phyloP scores from a whole-genome alignment of 2,888 invertebrate genomes.

The Hedychridium roseum region DNA sequence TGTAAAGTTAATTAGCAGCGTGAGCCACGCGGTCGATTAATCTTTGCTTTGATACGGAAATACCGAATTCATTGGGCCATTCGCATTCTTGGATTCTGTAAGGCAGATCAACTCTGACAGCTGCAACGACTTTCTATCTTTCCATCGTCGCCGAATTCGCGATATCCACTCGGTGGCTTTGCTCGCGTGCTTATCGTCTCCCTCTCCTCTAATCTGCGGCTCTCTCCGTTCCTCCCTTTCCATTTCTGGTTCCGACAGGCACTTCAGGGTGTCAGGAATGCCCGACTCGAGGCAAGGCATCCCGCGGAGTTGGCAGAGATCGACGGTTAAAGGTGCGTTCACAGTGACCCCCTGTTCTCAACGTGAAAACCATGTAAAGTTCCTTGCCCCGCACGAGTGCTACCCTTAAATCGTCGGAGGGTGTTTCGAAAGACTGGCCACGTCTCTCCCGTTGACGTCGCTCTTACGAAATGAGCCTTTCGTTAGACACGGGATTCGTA shows the following conservation, averaged over 20 bases:
- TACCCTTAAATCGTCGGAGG: too few relatives aligned
- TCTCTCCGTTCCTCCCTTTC: constrained; percentile 30
- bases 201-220: constrained; percentile 3
- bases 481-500: too few relatives aligned
- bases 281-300: constrained; percentile 43
- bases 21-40: too few relatives aligned
- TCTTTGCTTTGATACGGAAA: too few relatives aligned
- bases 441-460: too few relatives aligned
- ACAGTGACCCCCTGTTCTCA: constrained; percentile 27
- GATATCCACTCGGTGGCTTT: constrained; percentile 8
- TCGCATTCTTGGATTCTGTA: not conserved
- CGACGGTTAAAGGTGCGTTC: constrained; percentile 38
- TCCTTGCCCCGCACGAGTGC: too few relatives aligned
- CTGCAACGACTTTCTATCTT: too few relatives aligned
- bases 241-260: constrained; percentile 47
- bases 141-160: constrained; percentile 20
- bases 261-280: constrained; percentile 48
- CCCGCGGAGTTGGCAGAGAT: constrained; percentile 43
- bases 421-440: too few relatives aligned
- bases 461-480: too few relatives aligned
- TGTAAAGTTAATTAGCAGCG: too few relatives aligned
- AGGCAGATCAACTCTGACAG: not conserved
- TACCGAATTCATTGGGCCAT: too few relatives aligned
- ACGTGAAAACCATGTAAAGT: too few relatives aligned
- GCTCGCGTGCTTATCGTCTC: constrained; percentile 8